Conservation (phyloP, 2,888 invertebrate species). For the Melieria crassipennis region DNA sequence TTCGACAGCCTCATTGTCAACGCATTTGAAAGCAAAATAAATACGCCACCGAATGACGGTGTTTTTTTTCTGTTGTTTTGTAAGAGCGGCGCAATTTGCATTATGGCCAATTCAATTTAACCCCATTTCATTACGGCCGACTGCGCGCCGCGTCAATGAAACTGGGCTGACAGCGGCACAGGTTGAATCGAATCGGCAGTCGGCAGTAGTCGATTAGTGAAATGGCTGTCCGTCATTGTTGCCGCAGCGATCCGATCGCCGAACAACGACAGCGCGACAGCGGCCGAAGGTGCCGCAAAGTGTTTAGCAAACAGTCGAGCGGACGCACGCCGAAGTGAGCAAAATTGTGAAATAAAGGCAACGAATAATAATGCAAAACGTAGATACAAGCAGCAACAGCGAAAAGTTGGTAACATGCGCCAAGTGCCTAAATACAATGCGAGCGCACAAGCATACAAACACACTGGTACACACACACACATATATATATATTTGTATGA, state of each 20-base stretch:
- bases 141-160: no score
- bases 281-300: no score
- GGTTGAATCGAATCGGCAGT: no score
- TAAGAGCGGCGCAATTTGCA: conserved; percentile 16
- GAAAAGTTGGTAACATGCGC: no score
- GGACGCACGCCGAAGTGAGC: background rate
- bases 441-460: background rate
- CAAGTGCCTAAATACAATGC: background rate
- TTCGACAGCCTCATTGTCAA: conserved; percentile 32
- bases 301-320: conserved; percentile 1
- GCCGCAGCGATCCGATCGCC: no score
- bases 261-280: no score
- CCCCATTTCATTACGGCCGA: conserved; percentile 19
- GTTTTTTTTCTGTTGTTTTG: conserved; percentile 11
- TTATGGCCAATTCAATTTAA: conserved; percentile 12
- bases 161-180: no score
- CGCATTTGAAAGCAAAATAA: conserved; percentile 12
- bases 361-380: no score
- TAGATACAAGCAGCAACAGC: no score
- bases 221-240: no score
- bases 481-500: conserved; percentile 16
- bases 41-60: background rate
- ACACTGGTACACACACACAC: conserved; percentile 13
- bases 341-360: no score
- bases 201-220: no score